Percentiles rank a stretch among this genome's conserved stretches.
Conservation (phyloP, 2,797 vertebrate genomes). For the Bovichtus diacanthus region DNA sequence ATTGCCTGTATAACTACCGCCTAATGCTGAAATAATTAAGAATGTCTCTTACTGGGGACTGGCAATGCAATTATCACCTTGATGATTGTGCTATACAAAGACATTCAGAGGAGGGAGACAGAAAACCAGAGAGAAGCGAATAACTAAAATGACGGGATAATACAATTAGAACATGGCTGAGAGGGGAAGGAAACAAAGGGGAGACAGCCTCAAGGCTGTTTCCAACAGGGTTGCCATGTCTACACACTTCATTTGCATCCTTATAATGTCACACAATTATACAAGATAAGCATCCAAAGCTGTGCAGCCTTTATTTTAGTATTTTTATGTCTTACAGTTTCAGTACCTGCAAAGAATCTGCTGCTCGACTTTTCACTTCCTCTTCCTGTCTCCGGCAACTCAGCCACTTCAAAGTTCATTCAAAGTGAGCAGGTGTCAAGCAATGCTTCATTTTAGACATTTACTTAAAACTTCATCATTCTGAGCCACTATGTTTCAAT, state of each 20-base stretch:
- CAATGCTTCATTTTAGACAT: constrained; percentile 45
- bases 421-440: constrained; percentile 45
- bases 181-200: constrained; percentile 74
- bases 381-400: not conserved
- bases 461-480: constrained; percentile 44
- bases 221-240: constrained; percentile 75
- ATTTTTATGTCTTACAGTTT: constrained; percentile 12
- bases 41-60: constrained; percentile 81
- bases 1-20: constrained; percentile 82
- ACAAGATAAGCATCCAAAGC: constrained; percentile 59
- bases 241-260: constrained; percentile 79
- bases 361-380: not conserved
- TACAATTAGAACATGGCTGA: constrained; percentile 76
- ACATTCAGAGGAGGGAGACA: constrained; percentile 70
- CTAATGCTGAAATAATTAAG: constrained; percentile 84
- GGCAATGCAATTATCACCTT: constrained; percentile 84
- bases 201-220: constrained; percentile 76
- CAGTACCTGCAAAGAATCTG: constrained; percentile 18
- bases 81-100: constrained; percentile 79
- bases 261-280: constrained; percentile 72
- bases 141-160: constrained; percentile 77
- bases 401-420: constrained; percentile 31
- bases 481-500: constrained; percentile 29
- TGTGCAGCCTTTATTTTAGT: constrained; percentile 42
- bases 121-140: constrained; percentile 67